Evolutionary conservation across 2,888 invertebrate species (phyloP), one percentile per base, ranked within the genome.

Genomic region (Deilephila elpenor): DNA sequence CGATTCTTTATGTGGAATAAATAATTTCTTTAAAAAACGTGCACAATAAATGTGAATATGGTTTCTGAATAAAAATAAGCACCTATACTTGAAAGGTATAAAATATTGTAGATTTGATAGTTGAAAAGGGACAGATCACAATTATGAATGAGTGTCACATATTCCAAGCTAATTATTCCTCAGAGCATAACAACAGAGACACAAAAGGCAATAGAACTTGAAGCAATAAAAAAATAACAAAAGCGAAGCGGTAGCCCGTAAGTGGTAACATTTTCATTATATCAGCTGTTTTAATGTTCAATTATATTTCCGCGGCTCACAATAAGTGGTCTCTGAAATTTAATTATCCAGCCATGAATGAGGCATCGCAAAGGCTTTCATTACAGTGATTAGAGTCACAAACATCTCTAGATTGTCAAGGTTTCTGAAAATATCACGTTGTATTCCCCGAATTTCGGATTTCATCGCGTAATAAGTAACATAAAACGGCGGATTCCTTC

Each of bases 311-410:
- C 74, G 76, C 77, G 74, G 80, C 84, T 79, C 76, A 78, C 79
- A 83, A 80, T 81, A 82, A 86, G 80, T 80, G 81, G 79, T 82
- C 76, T 74, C 75, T 74, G 79, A 82, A 85, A 84, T 84, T 84
- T 81, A 81, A 87, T 85, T 83, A 83, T 79, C 74, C 74, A 76
- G 62, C 78, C 79, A 76, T 81, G 78, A 82, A 80, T 80, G 80
- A 78, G 81, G 78, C 76, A 78, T 78, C 77, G 80, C 81, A 78
- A 83, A 83, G 80, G 79, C 79, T 84, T 83, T 82, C 79, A 79
- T 80, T 82, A 82, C 80, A 76, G 77, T 76, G 81, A 85, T 84
- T 79, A 79, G 76, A 82, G 79, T 74, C 76, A 71, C 70, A 62
- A 73, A 75, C 76, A 75, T 74, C 71, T 70, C 75, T 76, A 76